Evolutionary conservation across 2,797 vertebrate species (phyloP).

Genomic region (Cygnus olor): DNA sequence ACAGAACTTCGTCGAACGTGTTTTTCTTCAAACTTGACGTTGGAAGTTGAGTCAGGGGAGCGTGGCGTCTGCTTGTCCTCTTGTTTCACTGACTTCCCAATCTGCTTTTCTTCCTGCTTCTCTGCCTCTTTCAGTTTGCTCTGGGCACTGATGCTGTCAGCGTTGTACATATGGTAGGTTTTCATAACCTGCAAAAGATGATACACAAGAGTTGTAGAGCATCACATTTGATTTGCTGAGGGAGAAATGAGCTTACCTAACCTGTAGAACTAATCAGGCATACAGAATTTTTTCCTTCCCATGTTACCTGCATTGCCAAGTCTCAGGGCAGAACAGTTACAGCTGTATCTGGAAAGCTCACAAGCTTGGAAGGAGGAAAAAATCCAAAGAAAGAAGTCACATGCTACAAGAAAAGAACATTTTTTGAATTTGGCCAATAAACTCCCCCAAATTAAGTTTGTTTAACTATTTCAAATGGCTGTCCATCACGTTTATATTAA

Average conservation of each 20-base stretch:
- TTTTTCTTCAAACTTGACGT: constrained; percentile 91
- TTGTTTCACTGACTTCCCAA: constrained; percentile 91
- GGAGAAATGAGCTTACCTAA: background rate
- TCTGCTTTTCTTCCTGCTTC: constrained; percentile 99
- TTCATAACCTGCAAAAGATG: constrained; percentile 92
- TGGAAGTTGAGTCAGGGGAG: constrained; percentile 91
- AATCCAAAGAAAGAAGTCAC: background rate
- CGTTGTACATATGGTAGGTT: constrained; percentile 99
- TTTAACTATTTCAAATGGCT: background rate
- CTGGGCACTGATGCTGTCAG: constrained; percentile 97
- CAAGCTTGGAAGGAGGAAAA: background rate
- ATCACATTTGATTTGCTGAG: background rate
- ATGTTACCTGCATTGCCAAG: background rate
- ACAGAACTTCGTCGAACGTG: constrained; percentile 95
- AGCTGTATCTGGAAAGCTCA: background rate
- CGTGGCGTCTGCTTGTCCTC: constrained; percentile 94
- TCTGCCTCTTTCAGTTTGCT: constrained; percentile 98
- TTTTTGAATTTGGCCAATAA: background rate
- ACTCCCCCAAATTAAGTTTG: background rate
- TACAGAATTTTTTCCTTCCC: background rate
- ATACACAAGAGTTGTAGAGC: background rate
- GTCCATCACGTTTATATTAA: background rate
- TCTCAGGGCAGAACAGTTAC: background rate
- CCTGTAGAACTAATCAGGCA: background rate
- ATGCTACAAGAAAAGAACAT: background rate